Evolutionary conservation across 2,888 invertebrate species (phyloP), one percentile per base, ranked within the genome.

Genomic region (Deilephila porcellus): DNA sequence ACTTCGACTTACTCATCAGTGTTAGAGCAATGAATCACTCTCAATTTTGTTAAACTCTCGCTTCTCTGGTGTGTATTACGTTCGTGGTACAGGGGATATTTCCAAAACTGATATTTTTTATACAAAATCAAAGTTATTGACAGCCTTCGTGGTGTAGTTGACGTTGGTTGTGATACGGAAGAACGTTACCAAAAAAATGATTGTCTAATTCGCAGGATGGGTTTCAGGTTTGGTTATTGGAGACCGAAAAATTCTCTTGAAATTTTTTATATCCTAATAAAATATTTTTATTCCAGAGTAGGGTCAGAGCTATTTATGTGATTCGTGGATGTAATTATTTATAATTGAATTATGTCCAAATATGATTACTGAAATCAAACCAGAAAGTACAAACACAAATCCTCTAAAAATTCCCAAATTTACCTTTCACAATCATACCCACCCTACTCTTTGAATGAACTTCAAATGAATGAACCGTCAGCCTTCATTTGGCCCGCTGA

Each of bases 381-480:
- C 11, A 7, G 11, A 37, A 8, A 37, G 7, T 37, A 8, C 37
- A 37, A 37, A 11, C 2, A 1, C 37, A 8, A 8, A 0, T 37
- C 6, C 32, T 17, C 5, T 2, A 1, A 17, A 63, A 34, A 32
- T 32, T 45, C 17, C 19, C 29, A 32, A 19, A 29, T 32, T 32
- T 25, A 19, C 3, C 8, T 34, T 37, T 37, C 45, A 73, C 64
- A 29, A 60, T 63, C 74, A 70, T 75, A 72, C 77, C 75, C 80
- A 81, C 82, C 83, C 82, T 77, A 75, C 78, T 70, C 76, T 72
- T 75, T 77, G 79, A 85, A 84, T 85, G 83, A 82, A 85, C 81
- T 85, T 83, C 81, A 80, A 85, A 85, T 80, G 83, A 84, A 82
- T 84, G 81, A 82, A 83, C 77, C 80, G 80, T 80, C 79, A 79